A percentile compares a stretch with the other conserved stretches of the same genome.
Evolutionary conservation across 2,888 invertebrate genomes (phyloP).

Genomic region (Mayetiola destructor): DNA sequence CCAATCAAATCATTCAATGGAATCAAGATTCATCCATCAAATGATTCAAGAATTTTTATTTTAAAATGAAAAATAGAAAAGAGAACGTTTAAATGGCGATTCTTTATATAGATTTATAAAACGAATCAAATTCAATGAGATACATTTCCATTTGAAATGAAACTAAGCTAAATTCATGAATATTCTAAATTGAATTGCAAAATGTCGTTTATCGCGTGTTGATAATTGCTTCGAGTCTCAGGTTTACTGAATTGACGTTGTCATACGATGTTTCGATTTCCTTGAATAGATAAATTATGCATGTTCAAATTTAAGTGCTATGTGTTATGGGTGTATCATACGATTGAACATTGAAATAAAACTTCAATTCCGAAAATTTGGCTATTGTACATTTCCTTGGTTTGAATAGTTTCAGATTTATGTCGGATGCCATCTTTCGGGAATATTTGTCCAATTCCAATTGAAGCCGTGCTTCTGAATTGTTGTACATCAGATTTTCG

Average conservation of each 20-base stretch:
- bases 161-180: background rate
- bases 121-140: no score
- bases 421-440: background rate
- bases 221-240: background rate
- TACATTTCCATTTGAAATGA: no score
- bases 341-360: background rate
- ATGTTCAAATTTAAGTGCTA: conserved; percentile 2
- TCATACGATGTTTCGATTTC: conserved; percentile 5
- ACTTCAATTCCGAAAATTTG: no score
- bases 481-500: no score
- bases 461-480: no score
- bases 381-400: background rate
- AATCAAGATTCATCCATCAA: conserved; percentile 10
- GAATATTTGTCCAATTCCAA: background rate
- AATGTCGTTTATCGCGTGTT: conserved; percentile 3
- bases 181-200: background rate
- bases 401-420: background rate
- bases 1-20: no score
- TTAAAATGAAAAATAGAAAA: no score
- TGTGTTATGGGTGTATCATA: no score
- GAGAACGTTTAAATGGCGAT: no score
- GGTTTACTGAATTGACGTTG: background rate
- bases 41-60: no score
- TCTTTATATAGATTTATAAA: no score
- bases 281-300: conserved; percentile 7